Percentiles rank a stretch among this genome's conserved stretches.
Conservation (phyloP, 2,797 vertebrate genomes). For the Hydrophis major region DNA sequence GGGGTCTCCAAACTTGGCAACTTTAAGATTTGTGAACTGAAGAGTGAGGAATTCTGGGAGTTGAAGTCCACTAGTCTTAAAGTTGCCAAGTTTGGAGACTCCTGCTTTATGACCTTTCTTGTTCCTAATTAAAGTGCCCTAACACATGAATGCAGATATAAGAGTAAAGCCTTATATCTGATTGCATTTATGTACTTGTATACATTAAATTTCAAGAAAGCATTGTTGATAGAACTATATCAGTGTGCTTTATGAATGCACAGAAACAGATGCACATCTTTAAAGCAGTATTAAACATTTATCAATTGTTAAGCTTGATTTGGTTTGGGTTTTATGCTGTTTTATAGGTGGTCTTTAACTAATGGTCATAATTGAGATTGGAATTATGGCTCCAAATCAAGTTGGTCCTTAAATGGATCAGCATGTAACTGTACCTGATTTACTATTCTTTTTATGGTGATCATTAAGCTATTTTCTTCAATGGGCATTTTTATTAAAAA, state of each 20-base stretch:
- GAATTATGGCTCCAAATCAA: too few species aligned
- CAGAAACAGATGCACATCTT: not conserved
- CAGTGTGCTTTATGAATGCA: not conserved
- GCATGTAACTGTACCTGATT: too few species aligned
- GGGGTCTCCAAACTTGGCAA: too few species aligned
- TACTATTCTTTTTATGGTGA: too few species aligned
- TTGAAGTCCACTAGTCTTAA: too few species aligned
- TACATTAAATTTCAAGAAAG: not conserved
- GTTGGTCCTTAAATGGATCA: too few species aligned
- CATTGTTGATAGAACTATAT: not conserved
- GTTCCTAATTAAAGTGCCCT: not conserved
- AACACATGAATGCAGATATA: not conserved
- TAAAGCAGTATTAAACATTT: not conserved
- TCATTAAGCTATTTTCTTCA: too few species aligned
- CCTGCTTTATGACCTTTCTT: not conserved
- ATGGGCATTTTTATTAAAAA: too few species aligned
- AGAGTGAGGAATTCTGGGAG: too few species aligned
- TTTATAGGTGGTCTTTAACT: not conserved
- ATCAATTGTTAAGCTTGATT: not conserved
- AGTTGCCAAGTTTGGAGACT: too few species aligned
- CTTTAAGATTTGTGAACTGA: too few species aligned
- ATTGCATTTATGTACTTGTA: not conserved
- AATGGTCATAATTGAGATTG: too few species aligned
- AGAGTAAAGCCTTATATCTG: not conserved
- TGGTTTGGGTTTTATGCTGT: not conserved